These are phyloP conservation scores for Leptarthrus brevirostris DNA, from an alignment of 2,888 invertebrate genomes.

Conservation along the genomic window DNA sequence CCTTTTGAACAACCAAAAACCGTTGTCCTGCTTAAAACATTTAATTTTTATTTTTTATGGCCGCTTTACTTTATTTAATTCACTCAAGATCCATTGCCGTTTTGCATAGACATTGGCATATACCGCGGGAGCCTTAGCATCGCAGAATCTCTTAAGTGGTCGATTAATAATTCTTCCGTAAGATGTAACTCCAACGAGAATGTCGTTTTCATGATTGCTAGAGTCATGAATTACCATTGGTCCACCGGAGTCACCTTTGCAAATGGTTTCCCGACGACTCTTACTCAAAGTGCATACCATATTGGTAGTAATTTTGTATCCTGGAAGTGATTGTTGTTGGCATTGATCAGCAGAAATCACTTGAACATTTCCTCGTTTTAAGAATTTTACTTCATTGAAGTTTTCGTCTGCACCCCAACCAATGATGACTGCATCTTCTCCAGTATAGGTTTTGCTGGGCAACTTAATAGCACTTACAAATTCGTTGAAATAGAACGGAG, in stretches of 20 bases:
- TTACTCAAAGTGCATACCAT: slow-evolving; percentile 12
- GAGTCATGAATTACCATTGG: slow-evolving; percentile 12
- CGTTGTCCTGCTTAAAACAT: too few relatives aligned
- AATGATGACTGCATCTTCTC: slow-evolving; percentile 1
- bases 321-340: neutral
- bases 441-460: neutral
- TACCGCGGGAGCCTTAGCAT: neutral
- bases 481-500: neutral
- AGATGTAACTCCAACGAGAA: slow-evolving; percentile 13
- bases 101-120: neutral
- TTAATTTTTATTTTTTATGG: too few relatives aligned
- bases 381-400: neutral
- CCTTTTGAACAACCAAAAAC: too few relatives aligned
- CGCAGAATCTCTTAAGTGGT: neutral
- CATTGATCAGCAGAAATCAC: neutral
- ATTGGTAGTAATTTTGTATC: neutral
- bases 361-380: slow-evolving; percentile 3
- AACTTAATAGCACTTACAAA: slow-evolving; percentile 9
- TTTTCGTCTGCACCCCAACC: slow-evolving; percentile 36
- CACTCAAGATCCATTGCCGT: neutral
- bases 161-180: slow-evolving; percentile 5
- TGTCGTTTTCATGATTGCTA: neutral
- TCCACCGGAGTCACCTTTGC: slow-evolving; percentile 40
- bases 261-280: slow-evolving; percentile 1
- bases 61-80: neutral